Evolutionary conservation across 92 coral and sea anemone species (phyloP).

Genomic region (Parazoanthus swiftii): DNA sequence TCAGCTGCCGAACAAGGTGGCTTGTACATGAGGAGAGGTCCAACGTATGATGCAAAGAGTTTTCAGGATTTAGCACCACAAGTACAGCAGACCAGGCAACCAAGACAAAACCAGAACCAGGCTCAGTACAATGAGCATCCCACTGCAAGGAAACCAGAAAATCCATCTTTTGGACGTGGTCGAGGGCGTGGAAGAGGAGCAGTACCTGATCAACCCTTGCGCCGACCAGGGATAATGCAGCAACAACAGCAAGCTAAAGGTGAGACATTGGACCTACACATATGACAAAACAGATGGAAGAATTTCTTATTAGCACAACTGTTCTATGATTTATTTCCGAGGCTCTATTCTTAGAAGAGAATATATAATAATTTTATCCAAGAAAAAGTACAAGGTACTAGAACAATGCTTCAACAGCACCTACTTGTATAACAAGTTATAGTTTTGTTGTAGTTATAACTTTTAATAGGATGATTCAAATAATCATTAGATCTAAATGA

Average conservation of each 20-base stretch:
- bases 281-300: no score
- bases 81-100: constrained; percentile 26
- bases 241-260: constrained; percentile 29
- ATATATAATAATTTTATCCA: no score
- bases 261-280: not conserved
- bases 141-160: constrained; percentile 24
- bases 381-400: no score
- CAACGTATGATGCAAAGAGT: constrained; percentile 87
- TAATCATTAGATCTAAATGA: no score
- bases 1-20: constrained; percentile 8
- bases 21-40: constrained; percentile 78
- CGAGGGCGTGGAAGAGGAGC: constrained; percentile 89
- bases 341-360: no score
- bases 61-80: constrained; percentile 38
- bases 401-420: no score
- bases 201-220: constrained; percentile 74
- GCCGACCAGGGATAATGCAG: constrained; percentile 70
- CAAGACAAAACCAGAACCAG: constrained; percentile 43
- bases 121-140: constrained; percentile 32
- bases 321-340: no score
- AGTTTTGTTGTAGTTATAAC: no score
- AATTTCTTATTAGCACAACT: no score
- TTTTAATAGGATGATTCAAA: no score
- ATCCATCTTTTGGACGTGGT: constrained; percentile 66
- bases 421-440: no score